A percentile compares a stretch with the other conserved stretches of the same genome.
Conservation (phyloP, 2,888 invertebrate species). For the Stomorhina lunata region DNA sequence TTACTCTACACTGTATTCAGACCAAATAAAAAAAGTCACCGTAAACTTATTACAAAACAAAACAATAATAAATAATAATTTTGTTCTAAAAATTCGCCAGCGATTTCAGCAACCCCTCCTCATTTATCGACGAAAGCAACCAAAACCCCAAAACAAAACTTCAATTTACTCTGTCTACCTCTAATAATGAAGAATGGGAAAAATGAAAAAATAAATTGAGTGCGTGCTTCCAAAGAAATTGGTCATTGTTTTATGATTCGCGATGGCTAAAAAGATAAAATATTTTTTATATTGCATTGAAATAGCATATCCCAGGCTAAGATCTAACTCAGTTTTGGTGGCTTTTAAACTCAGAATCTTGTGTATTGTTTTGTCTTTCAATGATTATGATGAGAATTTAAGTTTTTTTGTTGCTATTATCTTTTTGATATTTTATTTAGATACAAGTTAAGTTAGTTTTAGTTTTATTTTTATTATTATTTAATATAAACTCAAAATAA, state of each 20-base stretch:
- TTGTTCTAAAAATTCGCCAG: constrained; percentile 6
- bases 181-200: constrained; percentile 24
- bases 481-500: constrained; percentile 43
- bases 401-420: constrained; percentile 35
- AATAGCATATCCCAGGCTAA: neutral
- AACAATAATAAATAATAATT: constrained; percentile 44
- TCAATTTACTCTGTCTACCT: constrained; percentile 19
- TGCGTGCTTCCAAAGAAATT: constrained; percentile 53
- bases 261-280: constrained; percentile 52
- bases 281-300: constrained; percentile 26
- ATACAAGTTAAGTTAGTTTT: constrained; percentile 4
- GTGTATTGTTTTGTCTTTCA: constrained; percentile 38
- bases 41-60: constrained; percentile 3
- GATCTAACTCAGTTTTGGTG: neutral
- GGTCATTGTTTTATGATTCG: constrained; percentile 49
- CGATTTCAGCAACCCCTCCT: neutral
- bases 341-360: neutral
- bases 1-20: too few species aligned
- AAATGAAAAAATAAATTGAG: constrained; percentile 46
- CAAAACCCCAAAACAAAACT: neutral
- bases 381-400: constrained; percentile 44
- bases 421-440: constrained; percentile 44
- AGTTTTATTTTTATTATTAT: neutral
- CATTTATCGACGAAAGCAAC: neutral
- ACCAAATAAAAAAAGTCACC: neutral